phyloP scores from a whole-genome alignment of 1,140 invertebrate genomes.

The Spodoptera frugiperda region DNA sequence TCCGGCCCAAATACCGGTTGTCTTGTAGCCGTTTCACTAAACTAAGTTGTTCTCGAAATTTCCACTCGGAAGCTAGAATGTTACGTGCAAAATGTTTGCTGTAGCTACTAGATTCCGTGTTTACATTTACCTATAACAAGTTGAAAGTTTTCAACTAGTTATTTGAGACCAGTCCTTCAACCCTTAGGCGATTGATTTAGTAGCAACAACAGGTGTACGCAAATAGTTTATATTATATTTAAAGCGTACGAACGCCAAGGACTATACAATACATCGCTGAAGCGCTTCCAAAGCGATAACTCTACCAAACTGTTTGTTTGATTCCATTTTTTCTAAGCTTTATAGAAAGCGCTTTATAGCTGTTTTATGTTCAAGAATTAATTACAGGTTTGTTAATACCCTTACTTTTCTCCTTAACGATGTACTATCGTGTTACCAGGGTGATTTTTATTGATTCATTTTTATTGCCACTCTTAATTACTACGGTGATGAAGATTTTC shows the following conservation, averaged over 20 bases:
- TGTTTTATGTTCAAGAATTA: conserved; percentile 26
- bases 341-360: conserved; percentile 6
- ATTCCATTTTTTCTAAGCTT: not conserved
- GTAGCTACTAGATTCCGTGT: not conserved
- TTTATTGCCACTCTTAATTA: conserved; percentile 2
- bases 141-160: not conserved
- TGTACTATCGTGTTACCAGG: conserved; percentile 9
- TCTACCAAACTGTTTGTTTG: not conserved
- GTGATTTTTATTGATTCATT: conserved; percentile 8
- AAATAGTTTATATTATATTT: not conserved
- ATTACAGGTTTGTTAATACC: conserved; percentile 6
- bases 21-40: too few relatives aligned
- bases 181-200: conserved; percentile 6
- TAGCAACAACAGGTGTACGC: not conserved
- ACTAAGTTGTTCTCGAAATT: too few relatives aligned
- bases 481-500: not conserved
- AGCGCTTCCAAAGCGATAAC: conserved; percentile 2
- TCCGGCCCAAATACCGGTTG: too few relatives aligned
- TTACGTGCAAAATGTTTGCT: not conserved
- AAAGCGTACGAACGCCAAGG: not conserved
- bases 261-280: not conserved
- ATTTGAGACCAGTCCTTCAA: not conserved
- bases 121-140: not conserved
- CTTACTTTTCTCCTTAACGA: conserved; percentile 31
- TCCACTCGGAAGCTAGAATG: too few relatives aligned